phyloP scores from a whole-genome alignment of 2,888 invertebrate genomes.

The Rhagonycha fulva region DNA sequence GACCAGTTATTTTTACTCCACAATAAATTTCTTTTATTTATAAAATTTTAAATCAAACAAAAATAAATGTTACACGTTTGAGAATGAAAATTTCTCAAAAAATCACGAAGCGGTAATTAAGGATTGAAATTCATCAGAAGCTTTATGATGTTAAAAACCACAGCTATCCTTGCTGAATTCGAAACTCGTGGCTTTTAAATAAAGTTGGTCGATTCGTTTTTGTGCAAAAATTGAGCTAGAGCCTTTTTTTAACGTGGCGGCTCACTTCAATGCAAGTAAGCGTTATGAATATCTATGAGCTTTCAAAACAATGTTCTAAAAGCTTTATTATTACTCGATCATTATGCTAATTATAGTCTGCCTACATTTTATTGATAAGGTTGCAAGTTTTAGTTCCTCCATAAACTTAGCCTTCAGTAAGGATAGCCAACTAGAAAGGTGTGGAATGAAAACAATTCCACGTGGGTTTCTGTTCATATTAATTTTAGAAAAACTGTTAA shows the following conservation, averaged over 20 bases:
- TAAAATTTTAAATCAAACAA: not conserved
- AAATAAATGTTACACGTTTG: not conserved
- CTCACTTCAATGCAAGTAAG: slow-evolving; percentile 5
- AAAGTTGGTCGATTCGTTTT: slow-evolving; percentile 10
- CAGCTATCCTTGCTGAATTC: slow-evolving; percentile 15
- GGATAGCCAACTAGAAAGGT: not conserved
- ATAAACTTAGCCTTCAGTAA: not conserved
- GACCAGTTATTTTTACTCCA: not conserved
- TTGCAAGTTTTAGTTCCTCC: not conserved
- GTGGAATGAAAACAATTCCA: not conserved
- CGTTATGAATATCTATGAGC: slow-evolving; percentile 28
- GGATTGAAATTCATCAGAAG: slow-evolving; percentile 12
- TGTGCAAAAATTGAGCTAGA: not conserved
- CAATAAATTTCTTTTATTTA: not conserved
- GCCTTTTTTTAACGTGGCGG: not conserved
- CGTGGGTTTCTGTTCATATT: not conserved
- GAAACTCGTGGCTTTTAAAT: slow-evolving; percentile 15
- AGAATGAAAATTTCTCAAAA: not conserved
- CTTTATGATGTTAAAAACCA: slow-evolving; percentile 18
- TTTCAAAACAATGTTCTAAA: slow-evolving; percentile 25
- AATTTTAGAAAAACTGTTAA: no score
- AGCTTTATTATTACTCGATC: slow-evolving; percentile 23
- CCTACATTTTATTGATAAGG: not conserved
- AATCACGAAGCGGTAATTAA: slow-evolving; percentile 3
- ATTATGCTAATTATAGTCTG: slow-evolving; percentile 8